Conservation (phyloP, 2,113 vertebrate genomes). For the Eonycteris spelaea region DNA sequence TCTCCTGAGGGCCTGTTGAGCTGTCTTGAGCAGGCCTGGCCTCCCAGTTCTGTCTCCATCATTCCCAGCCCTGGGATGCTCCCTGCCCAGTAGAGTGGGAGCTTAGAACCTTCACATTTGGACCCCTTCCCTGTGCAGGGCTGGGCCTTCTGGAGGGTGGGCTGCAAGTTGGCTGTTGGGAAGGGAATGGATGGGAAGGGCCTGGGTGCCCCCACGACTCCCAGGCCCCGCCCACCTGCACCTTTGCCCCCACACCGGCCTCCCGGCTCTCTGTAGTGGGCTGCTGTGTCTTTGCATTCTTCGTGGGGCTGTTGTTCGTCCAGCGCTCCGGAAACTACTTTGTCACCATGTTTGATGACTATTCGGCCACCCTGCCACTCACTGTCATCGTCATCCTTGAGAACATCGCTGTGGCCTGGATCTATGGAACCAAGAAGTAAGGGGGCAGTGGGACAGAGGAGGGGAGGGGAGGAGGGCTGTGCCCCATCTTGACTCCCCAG, state of each 20-base stretch:
- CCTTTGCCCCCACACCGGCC: constrained; percentile 51
- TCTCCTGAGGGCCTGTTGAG: not conserved
- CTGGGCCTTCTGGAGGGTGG: not conserved
- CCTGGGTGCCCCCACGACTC: not conserved
- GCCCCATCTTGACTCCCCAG: not conserved
- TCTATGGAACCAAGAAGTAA: constrained; percentile 98
- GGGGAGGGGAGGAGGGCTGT: not conserved
- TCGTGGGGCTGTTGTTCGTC: constrained; percentile 96
- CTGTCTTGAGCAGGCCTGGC: not conserved
- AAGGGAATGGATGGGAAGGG: not conserved
- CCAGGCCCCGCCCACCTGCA: not conserved
- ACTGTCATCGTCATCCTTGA: constrained; percentile 97
- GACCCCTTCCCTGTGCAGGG: not conserved
- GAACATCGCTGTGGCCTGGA: constrained; percentile 98
- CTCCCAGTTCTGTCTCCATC: not conserved
- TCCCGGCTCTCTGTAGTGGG: constrained; percentile 86
- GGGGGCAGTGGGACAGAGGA: not conserved
- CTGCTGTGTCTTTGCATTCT: constrained; percentile 94
- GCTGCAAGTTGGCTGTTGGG: not conserved
- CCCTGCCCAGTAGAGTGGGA: not conserved
- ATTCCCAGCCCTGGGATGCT: not conserved
- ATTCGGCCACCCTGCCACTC: constrained; percentile 96
- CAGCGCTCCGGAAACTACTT: constrained; percentile 99
- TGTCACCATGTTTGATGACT: constrained; percentile 99
- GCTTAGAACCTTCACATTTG: not conserved